A percentile compares a stretch with the other conserved stretches of the same genome.
These are phyloP conservation scores for Thelaira solivaga DNA, from an alignment of 2,888 invertebrate genomes.

Conservation along the genomic window DNA sequence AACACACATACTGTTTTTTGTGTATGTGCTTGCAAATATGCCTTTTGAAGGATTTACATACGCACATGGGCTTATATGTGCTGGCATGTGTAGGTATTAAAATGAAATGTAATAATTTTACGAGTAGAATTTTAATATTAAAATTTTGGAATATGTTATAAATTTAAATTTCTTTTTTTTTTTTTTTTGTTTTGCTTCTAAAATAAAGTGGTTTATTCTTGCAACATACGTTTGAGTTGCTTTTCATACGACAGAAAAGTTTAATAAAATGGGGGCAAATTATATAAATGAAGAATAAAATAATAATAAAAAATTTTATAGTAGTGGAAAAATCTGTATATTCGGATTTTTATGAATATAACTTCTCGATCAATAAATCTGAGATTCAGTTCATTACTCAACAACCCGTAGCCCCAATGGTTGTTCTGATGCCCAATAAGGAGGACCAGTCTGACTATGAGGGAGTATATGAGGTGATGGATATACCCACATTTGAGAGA, in stretches of 20 bases:
- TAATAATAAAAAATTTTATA: no score
- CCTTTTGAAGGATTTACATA: slow-evolving; percentile 21
- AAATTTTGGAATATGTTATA: slow-evolving; percentile 72
- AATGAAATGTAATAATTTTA: slow-evolving; percentile 75
- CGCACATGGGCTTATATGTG: slow-evolving; percentile 36
- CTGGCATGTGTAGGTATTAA: slow-evolving; percentile 65
- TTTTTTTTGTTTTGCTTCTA: neutral
- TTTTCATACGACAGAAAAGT: neutral
- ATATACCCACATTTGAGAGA: no score
- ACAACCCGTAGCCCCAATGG: no score
- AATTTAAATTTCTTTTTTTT: slow-evolving; percentile 63
- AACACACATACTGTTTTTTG: neutral
- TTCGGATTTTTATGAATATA: no score
- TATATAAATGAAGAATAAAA: no score
- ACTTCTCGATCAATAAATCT: no score
- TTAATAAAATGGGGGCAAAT: no score
- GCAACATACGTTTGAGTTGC: neutral
- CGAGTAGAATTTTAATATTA: slow-evolving; percentile 72
- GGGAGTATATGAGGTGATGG: no score
- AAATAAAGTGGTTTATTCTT: slow-evolving; percentile 21
- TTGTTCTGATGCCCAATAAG: no score
- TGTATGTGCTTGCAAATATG: neutral
- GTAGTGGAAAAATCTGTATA: no score
- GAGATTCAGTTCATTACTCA: no score
- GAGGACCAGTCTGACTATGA: no score